Base-by-base conservation (phyloP, 2,888 invertebrate genomes). In the Drosophila picticornis region DNA sequence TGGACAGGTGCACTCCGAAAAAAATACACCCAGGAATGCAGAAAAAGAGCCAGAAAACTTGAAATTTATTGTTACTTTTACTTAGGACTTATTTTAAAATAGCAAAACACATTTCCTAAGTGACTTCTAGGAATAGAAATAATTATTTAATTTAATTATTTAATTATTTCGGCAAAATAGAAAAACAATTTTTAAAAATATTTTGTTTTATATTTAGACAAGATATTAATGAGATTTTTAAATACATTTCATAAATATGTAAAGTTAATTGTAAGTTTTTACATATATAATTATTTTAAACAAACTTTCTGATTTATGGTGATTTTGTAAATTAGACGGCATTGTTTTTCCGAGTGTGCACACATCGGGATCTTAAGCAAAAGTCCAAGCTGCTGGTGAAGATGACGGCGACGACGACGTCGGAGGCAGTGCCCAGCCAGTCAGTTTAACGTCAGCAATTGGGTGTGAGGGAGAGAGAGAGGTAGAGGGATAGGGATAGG, bases 371-470 rank as follows among this genome's bases (percentile, higher is more conserved):
- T 56, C 40, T 69, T 69, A 68, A 69, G 70, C 56, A 69, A 52
- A 69, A 69, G 53, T 69, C 58, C 72, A 58, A 65, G 51, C 40
- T 32, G 67, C 48, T 67, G 64, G 38, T 63, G 63, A 32, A 22
- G 38, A 53, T 19, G 63, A 27, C n/a, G 32, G 27, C 32, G 36
- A 43, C 16, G 57, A 43, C 29, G 68, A 13, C 72, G 27, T 72
- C 62, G 67, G 61, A 78, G 85, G 81, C 74, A 64, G 77, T 63
- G 73, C 65, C 72, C 61, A 50, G 52, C 32, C 80, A 89, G 85
- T 89, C 90, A 86, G 90, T 89, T 86, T 86, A 86, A 76, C 80
- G 88, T 89, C 85, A 89, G 48, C 57, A 61, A 19, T 52, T 36
- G 50, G 29, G 0, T 27, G 51, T 11, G 27, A 11, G 3, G n/a